These are phyloP conservation scores for Zosterops hypoxanthus DNA, from an alignment of 2,113 vertebrate genomes.

Conservation along the genomic window DNA sequence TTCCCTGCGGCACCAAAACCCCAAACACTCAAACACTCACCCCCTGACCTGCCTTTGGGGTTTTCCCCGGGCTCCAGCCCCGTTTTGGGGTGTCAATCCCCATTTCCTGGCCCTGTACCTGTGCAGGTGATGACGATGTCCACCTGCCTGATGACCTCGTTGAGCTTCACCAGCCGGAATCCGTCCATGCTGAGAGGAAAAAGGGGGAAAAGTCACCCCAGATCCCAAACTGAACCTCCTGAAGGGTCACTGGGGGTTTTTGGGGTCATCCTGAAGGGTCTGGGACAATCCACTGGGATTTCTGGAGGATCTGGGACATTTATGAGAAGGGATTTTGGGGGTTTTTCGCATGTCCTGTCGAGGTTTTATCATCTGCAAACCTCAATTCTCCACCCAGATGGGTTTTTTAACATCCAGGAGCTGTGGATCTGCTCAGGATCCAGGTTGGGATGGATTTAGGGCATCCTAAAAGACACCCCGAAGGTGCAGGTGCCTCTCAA, in stretches of 20 bases:
- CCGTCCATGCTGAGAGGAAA: slow-evolving; percentile 89
- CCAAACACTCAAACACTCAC: too few species aligned
- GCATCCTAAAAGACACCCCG: not conserved
- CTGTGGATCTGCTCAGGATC: fast-evolving
- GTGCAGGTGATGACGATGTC: slow-evolving; percentile 99
- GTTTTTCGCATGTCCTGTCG: not conserved
- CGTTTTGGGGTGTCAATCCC: fast-evolving
- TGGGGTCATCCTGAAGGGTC: not conserved
- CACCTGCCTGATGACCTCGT: slow-evolving; percentile 95
- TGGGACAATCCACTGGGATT: not conserved
- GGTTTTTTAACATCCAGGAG: not conserved
- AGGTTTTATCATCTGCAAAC: not conserved
- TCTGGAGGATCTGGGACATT: not conserved
- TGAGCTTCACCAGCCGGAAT: slow-evolving; percentile 96
- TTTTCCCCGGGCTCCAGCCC: not conserved
- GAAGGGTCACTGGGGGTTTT: fast-evolving
- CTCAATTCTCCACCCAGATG: fast-evolving
- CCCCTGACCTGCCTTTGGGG: not conserved
- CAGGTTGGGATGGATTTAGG: not conserved
- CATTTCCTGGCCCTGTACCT: slow-evolving; percentile 62
- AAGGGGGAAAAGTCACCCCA: not conserved
- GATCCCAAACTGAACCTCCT: fast-evolving
- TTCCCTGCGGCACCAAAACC: slow-evolving; percentile 79
- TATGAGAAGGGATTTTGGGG: not conserved
- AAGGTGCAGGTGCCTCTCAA: not conserved